A percentile compares a stretch with the other conserved stretches of the same genome.
These are phyloP conservation scores for Lysandra coridon DNA, from an alignment of 2,888 invertebrate genomes.

Conservation along the genomic window DNA sequence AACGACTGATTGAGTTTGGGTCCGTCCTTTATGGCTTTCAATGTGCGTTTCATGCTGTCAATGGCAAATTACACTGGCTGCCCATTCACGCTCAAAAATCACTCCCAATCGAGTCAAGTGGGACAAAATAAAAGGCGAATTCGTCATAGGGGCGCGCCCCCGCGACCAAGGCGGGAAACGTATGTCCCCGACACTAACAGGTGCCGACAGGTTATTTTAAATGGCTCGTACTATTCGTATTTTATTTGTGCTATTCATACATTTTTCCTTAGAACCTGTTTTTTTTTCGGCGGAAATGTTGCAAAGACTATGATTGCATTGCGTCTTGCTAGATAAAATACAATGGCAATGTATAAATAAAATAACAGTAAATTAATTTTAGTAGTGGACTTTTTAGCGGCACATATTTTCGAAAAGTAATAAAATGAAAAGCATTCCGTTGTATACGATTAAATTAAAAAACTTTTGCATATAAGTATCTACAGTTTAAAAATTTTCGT, in stretches of 20 bases:
- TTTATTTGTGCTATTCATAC: not conserved
- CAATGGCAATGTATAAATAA: not conserved
- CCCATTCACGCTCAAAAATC: conserved; percentile 79
- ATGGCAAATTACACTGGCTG: conserved; percentile 74
- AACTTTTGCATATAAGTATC: conserved; percentile 1
- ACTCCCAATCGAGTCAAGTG: conserved; percentile 77
- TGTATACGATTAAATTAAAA: conserved; percentile 47
- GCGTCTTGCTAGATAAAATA: not conserved
- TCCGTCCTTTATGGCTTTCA: conserved; percentile 74
- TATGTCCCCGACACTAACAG: conserved; percentile 76
- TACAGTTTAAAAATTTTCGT: conserved; percentile 17
- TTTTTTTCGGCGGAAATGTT: not conserved
- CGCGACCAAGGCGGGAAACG: conserved; percentile 71
- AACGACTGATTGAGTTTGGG: conserved; percentile 69
- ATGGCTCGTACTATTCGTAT: conserved; percentile 48
- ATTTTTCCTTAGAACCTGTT: conserved; percentile 26
- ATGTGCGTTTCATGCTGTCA: conserved; percentile 74
- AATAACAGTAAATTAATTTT: not conserved
- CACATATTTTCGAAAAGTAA: conserved; percentile 43
- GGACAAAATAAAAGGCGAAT: conserved; percentile 78
- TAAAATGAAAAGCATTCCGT: conserved; percentile 58
- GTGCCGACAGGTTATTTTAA: conserved; percentile 74
- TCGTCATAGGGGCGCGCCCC: conserved; percentile 69
- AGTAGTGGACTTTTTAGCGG: not conserved
- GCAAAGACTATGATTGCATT: not conserved